Conservation (phyloP, 2,888 invertebrate genomes). For the Agrotis clavis region DNA sequence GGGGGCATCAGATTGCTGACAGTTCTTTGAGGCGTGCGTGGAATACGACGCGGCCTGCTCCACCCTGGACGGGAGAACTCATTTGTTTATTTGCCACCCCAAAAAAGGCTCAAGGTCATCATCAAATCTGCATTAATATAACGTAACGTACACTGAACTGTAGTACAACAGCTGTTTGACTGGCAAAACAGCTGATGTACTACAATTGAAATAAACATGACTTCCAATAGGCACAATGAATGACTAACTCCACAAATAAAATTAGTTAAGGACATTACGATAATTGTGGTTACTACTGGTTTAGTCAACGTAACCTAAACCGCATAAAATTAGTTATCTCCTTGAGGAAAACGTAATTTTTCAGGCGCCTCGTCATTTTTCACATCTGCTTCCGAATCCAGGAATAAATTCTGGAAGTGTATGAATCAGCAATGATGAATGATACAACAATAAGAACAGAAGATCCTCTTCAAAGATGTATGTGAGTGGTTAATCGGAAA, state of each 20-base stretch:
- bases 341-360: slow-evolving; percentile 5
- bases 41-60: no score
- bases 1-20: no score
- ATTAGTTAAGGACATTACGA: not conserved
- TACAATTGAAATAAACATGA: not conserved
- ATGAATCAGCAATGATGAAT: slow-evolving; percentile 47
- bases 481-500: not conserved
- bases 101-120: no score
- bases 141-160: no score
- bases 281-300: slow-evolving; percentile 21
- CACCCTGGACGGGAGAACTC: no score
- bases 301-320: slow-evolving; percentile 22
- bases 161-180: no score
- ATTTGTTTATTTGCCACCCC: no score
- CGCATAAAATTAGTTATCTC: slow-evolving; percentile 13
- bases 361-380: slow-evolving; percentile 32
- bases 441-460: slow-evolving; percentile 1
- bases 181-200: not conserved
- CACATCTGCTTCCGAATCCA: slow-evolving; percentile 35
- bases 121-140: not conserved
- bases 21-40: no score
- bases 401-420: slow-evolving; percentile 35
- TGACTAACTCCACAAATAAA: slow-evolving; percentile 26
- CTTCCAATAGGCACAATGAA: not conserved
- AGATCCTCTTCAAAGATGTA: slow-evolving; percentile 5